A percentile compares a stretch with the other conserved stretches of the same genome.
These are phyloP conservation scores for Drosophila percnosoma DNA, from an alignment of 2,888 invertebrate species.

Conservation along the genomic window DNA sequence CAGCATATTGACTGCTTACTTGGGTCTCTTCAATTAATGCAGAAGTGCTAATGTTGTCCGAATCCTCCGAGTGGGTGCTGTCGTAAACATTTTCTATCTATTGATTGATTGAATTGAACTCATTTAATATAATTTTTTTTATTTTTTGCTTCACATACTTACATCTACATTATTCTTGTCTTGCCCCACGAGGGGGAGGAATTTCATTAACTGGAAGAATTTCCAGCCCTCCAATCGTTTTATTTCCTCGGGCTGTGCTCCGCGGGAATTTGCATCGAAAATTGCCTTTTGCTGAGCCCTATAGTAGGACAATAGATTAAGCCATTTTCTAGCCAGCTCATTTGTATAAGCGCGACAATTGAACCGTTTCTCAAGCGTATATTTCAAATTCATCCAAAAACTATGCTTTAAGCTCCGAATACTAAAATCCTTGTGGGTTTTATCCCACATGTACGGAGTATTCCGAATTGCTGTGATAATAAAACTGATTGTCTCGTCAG, in stretches of 20 bases:
- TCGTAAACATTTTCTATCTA: conserved; percentile 49
- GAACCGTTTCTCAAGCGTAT: conserved; percentile 45
- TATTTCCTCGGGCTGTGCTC: conserved; percentile 48
- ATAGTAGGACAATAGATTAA: conserved; percentile 49
- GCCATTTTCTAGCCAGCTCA: conserved; percentile 50
- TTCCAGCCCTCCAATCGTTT: conserved; percentile 55
- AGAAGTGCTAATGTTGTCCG: conserved; percentile 30
- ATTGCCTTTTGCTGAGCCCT: conserved; percentile 51
- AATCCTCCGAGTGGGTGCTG: conserved; percentile 49
- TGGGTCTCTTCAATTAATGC: conserved; percentile 20
- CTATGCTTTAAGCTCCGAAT: conserved; percentile 51
- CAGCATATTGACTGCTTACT: background rate
- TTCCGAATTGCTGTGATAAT: conserved; percentile 49
- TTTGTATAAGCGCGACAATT: conserved; percentile 51
- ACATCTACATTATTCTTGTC: conserved; percentile 43
- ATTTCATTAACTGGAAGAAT: conserved; percentile 42
- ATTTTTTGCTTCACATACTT: conserved; percentile 17
- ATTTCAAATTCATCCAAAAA: conserved; percentile 53
- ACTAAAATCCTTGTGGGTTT: conserved; percentile 49
- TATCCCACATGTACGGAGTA: conserved; percentile 57
- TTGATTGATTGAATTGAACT: background rate
- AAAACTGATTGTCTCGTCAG: conserved; percentile 46
- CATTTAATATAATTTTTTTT: background rate
- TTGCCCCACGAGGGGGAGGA: conserved; percentile 27
- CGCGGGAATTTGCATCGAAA: conserved; percentile 44